Evolutionary conservation across 2,113 vertebrate species (phyloP).

Genomic region (Pao palembangensis): DNA sequence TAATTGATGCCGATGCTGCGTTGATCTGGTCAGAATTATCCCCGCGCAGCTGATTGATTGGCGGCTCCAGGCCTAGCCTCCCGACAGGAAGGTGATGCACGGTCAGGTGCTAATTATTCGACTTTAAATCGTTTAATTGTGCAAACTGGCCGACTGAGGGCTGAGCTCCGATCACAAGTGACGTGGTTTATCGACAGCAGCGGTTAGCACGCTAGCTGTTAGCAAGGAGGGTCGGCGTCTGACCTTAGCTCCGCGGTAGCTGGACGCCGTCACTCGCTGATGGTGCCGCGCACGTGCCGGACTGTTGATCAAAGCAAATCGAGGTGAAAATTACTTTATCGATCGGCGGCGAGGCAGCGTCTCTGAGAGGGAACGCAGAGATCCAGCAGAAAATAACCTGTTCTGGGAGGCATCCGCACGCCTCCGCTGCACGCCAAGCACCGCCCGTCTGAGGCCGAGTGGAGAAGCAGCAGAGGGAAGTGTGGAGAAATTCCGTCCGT

Average conservation of each 20-base stretch:
- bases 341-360: constrained; percentile 56
- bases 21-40: not conserved
- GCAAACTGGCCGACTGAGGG: not conserved
- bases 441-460: too few species aligned
- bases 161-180: too few species aligned
- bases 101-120: too few species aligned
- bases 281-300: constrained; percentile 41
- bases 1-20: not conserved
- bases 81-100: too few species aligned
- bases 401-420: too few species aligned
- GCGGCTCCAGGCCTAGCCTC: too few species aligned
- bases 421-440: not conserved
- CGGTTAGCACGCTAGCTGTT: too few species aligned
- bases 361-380: constrained; percentile 42
- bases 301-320: constrained; percentile 59
- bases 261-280: constrained; percentile 40
- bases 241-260: constrained; percentile 33
- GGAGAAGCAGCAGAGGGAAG: too few species aligned
- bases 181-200: too few species aligned
- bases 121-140: not conserved
- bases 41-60: not conserved
- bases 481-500: too few species aligned
- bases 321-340: constrained; percentile 70
- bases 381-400: not conserved
- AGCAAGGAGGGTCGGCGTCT: not conserved